Evolutionary conservation across 2,888 invertebrate genomes (phyloP).

Genomic region (Emmelina monodactyla): DNA sequence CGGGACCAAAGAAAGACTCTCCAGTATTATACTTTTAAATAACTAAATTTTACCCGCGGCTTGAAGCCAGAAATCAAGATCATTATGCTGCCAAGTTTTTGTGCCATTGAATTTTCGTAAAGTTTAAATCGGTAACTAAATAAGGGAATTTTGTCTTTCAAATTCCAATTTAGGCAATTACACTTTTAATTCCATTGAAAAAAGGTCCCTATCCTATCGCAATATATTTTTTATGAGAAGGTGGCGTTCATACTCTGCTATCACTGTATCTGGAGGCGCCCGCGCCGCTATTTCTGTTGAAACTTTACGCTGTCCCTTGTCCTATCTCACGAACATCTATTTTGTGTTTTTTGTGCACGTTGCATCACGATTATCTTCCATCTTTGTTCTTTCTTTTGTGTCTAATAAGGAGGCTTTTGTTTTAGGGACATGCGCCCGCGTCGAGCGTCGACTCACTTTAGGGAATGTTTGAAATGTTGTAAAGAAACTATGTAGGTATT

Average conservation of each 20-base stretch:
- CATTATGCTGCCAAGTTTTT: conserved; percentile 38
- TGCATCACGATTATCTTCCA: conserved; percentile 11
- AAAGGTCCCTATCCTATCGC: not conserved
- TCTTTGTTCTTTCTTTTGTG: too few species aligned
- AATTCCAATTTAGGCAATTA: too few species aligned
- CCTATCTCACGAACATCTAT: conserved; percentile 29
- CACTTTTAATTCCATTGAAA: too few species aligned
- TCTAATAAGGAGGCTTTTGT: conserved; percentile 1
- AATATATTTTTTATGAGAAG: conserved; percentile 4
- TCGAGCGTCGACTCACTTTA: too few species aligned
- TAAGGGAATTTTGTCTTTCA: too few species aligned
- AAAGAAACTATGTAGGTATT: too few species aligned
- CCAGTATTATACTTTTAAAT: conserved; percentile 54
- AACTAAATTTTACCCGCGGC: conserved; percentile 27
- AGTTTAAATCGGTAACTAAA: not conserved
- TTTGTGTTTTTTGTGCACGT: conserved; percentile 26
- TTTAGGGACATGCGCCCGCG: not conserved
- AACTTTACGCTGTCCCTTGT: conserved; percentile 27
- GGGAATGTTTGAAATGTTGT: too few species aligned
- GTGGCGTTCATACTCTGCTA: conserved; percentile 38
- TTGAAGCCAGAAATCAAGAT: conserved; percentile 25
- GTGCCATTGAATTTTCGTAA: not conserved
- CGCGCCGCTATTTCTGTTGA: conserved; percentile 15
- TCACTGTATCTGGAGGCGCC: conserved; percentile 34
- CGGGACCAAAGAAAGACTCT: conserved; percentile 9